Evolutionary conservation across 2,113 vertebrate genomes (phyloP).

Genomic region (Epinephelus moara): DNA sequence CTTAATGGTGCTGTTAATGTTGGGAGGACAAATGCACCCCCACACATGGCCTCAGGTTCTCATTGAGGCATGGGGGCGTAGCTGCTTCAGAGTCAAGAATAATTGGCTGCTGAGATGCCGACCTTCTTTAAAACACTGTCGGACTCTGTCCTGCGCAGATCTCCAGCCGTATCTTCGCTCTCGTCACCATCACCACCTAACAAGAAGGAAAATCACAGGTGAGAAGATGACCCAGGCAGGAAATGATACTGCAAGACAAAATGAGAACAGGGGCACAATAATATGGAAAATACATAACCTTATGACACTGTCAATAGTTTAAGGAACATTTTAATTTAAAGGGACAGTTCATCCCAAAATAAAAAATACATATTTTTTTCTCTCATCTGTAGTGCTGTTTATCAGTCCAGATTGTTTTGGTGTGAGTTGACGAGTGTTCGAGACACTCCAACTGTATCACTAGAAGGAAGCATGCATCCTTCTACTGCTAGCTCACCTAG

Average conservation of each 20-base stretch:
- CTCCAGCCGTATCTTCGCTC: slow-evolving; percentile 88
- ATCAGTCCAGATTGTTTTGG: too few species aligned
- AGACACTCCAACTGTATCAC: too few species aligned
- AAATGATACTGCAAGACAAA: background rate
- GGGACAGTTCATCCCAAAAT: too few species aligned
- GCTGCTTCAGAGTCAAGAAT: slow-evolving; percentile 18
- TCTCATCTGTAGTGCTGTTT: too few species aligned
- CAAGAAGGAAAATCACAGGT: slow-evolving; percentile 39
- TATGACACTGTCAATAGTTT: too few species aligned
- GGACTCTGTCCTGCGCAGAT: slow-evolving; percentile 95
- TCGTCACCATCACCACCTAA: slow-evolving; percentile 93
- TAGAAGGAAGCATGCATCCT: too few species aligned
- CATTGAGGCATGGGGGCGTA: slow-evolving; percentile 2
- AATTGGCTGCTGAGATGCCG: slow-evolving; percentile 32
- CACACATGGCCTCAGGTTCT: slow-evolving; percentile 53
- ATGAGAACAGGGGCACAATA: background rate
- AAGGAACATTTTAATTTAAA: too few species aligned
- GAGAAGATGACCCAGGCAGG: background rate
- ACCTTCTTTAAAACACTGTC: slow-evolving; percentile 98
- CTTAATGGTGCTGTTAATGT: slow-evolving; percentile 57
- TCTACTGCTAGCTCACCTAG: too few species aligned
- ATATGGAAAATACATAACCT: background rate
- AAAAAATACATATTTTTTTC: too few species aligned
- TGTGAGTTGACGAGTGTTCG: too few species aligned
- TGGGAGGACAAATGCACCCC: slow-evolving; percentile 58